Evolutionary conservation across 1,140 invertebrate genomes (phyloP).

Genomic region (Zaprionus ghesquierei): DNA sequence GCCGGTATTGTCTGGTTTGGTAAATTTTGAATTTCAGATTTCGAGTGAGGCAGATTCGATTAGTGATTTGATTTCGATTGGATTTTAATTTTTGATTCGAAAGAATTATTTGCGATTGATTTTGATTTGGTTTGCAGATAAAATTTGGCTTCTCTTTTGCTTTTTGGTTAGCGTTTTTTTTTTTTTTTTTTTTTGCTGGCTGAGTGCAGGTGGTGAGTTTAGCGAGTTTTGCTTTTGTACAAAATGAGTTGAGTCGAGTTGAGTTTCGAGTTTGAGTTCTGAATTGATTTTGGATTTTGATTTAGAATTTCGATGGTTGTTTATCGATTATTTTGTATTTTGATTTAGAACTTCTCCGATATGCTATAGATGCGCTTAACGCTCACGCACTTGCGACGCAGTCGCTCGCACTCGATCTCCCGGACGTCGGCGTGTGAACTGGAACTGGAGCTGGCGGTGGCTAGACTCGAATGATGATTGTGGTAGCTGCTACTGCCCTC

Average conservation of each 20-base stretch:
- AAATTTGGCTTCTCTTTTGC: slow-evolving; percentile 6
- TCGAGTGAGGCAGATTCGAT: slow-evolving; percentile 46
- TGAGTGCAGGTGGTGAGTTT: slow-evolving; percentile 52
- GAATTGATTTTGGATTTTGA: slow-evolving; percentile 7
- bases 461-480: slow-evolving; percentile 18
- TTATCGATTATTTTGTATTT: slow-evolving; percentile 53
- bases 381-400: slow-evolving; percentile 81
- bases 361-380: slow-evolving; percentile 82
- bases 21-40: slow-evolving; percentile 24
- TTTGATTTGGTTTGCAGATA: slow-evolving; percentile 7
- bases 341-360: slow-evolving; percentile 81
- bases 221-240: slow-evolving; percentile 39
- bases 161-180: slow-evolving; percentile 5
- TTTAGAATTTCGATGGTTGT: slow-evolving; percentile 27
- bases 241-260: slow-evolving; percentile 41
- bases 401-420: slow-evolving; percentile 80
- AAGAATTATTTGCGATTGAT: slow-evolving; percentile 23
- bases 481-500: not conserved
- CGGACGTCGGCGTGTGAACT: slow-evolving; percentile 76
- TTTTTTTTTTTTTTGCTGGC: not conserved
- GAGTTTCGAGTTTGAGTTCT: slow-evolving; percentile 17
- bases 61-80: slow-evolving; percentile 40
- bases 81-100: slow-evolving; percentile 35
- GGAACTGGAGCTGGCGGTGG: slow-evolving; percentile 39
- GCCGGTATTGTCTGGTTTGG: slow-evolving; percentile 16